Evolutionary conservation across 2,113 vertebrate species (phyloP).

Genomic region (Speoplatyrhinus poulsoni): DNA sequence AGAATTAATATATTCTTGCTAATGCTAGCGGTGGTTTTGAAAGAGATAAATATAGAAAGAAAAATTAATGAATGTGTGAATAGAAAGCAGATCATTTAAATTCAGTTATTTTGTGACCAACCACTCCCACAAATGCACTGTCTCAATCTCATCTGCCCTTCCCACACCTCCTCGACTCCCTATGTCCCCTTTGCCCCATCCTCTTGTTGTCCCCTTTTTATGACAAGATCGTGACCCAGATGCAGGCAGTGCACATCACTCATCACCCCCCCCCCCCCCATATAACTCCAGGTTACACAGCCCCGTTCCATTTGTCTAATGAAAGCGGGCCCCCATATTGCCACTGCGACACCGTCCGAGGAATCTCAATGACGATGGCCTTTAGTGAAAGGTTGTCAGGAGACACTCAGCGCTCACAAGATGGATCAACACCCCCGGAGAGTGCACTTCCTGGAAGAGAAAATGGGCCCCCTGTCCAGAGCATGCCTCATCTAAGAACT

Average conservation of each 20-base stretch:
- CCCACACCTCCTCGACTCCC: constrained; percentile 2
- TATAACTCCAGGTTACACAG: constrained; percentile 39
- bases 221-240: constrained; percentile 63
- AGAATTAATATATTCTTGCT: too few relatives aligned
- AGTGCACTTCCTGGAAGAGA: constrained; percentile 35
- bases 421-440: constrained; percentile 48
- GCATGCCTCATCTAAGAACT: constrained; percentile 12
- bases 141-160: neutral
- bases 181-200: neutral
- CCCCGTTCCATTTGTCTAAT: constrained; percentile 74
- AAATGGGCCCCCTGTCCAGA: neutral
- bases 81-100: too few relatives aligned
- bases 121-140: neutral
- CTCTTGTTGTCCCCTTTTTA: constrained; percentile 23
- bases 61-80: too few relatives aligned
- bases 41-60: too few relatives aligned
- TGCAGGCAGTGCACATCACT: constrained; percentile 63
- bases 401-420: constrained; percentile 41
- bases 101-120: too few relatives aligned
- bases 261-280: constrained; percentile 28
- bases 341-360: constrained; percentile 48
- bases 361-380: constrained; percentile 45
- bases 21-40: too few relatives aligned
- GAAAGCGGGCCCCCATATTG: constrained; percentile 62
- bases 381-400: constrained; percentile 57